Evolutionary conservation across 1,140 invertebrate species (phyloP).

Genomic region (Acyrthosiphon pisum): DNA sequence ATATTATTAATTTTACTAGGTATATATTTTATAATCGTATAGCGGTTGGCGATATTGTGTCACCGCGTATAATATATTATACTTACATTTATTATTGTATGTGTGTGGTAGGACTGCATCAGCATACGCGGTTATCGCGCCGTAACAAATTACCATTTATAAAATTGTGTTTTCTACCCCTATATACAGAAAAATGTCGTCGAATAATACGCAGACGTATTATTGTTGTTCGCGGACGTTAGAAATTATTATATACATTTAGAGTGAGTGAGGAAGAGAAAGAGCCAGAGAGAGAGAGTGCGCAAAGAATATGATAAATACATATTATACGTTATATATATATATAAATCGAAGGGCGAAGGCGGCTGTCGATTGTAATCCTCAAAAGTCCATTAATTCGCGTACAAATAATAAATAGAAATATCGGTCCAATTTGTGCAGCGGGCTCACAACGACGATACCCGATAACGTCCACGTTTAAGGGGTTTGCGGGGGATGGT

Average conservation of each 20-base stretch:
- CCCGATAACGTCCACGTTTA: slow-evolving; percentile 5
- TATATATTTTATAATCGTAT: background rate
- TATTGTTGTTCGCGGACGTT: background rate
- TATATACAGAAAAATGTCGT: background rate
- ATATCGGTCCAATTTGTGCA: slow-evolving; percentile 45
- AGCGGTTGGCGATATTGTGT: background rate
- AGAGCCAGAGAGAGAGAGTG: background rate
- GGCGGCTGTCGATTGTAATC: background rate
- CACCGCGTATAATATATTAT: background rate
- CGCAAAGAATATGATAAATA: background rate
- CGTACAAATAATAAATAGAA: slow-evolving; percentile 50
- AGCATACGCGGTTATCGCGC: background rate
- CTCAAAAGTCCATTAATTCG: slow-evolving; percentile 51
- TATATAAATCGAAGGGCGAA: background rate
- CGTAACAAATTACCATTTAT: background rate
- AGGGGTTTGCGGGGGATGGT: background rate
- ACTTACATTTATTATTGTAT: background rate
- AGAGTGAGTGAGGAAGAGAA: background rate
- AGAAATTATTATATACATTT: slow-evolving; percentile 1
- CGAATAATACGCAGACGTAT: background rate
- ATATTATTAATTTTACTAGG: background rate
- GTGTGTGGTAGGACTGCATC: background rate
- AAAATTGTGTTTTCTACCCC: background rate
- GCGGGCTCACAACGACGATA: background rate
- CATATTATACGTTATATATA: background rate